A percentile compares a stretch with the other conserved stretches of the same genome.
Conservation (phyloP, 2,888 invertebrate genomes). For the Harpalus rufipes region DNA sequence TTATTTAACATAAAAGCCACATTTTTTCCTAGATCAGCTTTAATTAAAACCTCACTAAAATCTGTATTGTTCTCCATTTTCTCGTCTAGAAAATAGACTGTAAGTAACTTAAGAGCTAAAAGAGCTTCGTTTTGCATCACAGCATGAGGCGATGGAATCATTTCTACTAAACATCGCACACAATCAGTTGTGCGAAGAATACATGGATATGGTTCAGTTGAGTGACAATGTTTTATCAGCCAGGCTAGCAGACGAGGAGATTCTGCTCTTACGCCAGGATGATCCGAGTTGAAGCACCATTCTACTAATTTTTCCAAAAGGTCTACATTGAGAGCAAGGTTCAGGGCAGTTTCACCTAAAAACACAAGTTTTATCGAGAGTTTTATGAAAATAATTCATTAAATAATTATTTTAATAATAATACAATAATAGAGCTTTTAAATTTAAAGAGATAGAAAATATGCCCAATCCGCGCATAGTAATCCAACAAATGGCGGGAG, state of each 20-base stretch:
- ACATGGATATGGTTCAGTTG: conserved; percentile 73
- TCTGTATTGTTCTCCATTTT: conserved; percentile 4
- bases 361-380: conserved; percentile 7
- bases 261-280: conserved; percentile 91
- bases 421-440: no score
- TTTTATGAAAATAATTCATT: neutral
- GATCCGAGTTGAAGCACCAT: conserved; percentile 89
- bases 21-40: conserved; percentile 74
- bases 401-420: no score
- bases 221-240: conserved; percentile 85
- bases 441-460: no score
- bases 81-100: conserved; percentile 4
- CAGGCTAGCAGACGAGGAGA: conserved; percentile 89
- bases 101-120: conserved; percentile 84
- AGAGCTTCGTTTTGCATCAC: conserved; percentile 94
- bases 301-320: conserved; percentile 84
- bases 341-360: conserved; percentile 85
- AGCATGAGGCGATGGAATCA: conserved; percentile 90
- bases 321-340: conserved; percentile 81
- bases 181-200: conserved; percentile 83
- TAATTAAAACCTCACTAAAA: conserved; percentile 71
- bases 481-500: no score
- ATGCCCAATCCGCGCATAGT: no score
- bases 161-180: conserved; percentile 87
- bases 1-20: conserved; percentile 73